These are phyloP conservation scores for Graphium colonna DNA, from an alignment of 2,888 invertebrate species.

Conservation along the genomic window DNA sequence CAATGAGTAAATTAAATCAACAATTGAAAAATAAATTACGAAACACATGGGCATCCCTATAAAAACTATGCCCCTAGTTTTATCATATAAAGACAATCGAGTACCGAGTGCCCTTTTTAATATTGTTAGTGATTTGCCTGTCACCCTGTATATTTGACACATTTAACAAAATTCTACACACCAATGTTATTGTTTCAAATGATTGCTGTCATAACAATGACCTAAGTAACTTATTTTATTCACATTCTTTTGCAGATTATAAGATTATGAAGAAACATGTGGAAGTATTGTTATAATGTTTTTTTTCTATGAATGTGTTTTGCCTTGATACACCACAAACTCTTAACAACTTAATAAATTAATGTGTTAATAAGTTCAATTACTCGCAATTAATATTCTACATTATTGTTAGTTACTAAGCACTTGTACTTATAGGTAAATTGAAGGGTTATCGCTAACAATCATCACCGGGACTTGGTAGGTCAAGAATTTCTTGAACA, in stretches of 20 bases:
- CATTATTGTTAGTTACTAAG: conserved; percentile 72
- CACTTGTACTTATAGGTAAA: conserved; percentile 73
- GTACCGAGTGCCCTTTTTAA: too few species aligned
- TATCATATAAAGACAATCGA: too few species aligned
- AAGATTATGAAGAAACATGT: neutral
- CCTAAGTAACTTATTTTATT: neutral
- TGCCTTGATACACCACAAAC: conserved; percentile 8
- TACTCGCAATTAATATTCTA: conserved; percentile 50
- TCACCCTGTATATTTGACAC: too few species aligned
- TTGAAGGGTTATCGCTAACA: conserved; percentile 40
- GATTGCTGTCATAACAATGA: neutral
- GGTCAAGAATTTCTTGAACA: conserved; percentile 89
- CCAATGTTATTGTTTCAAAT: neutral
- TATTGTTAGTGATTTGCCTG: too few species aligned
- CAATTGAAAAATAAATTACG: too few species aligned
- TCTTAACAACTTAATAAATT: conserved; percentile 43
- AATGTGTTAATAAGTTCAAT: conserved; percentile 64
- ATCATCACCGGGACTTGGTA: conserved; percentile 65
- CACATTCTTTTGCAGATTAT: neutral
- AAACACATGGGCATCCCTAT: too few species aligned
- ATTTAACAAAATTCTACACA: neutral
- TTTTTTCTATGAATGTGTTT: neutral
- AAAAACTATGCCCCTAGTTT: too few species aligned
- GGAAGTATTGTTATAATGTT: neutral
- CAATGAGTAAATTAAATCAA: too few species aligned